Evolutionary conservation across 2,888 invertebrate species (phyloP).

Genomic region (Zeuzera pyrina): DNA sequence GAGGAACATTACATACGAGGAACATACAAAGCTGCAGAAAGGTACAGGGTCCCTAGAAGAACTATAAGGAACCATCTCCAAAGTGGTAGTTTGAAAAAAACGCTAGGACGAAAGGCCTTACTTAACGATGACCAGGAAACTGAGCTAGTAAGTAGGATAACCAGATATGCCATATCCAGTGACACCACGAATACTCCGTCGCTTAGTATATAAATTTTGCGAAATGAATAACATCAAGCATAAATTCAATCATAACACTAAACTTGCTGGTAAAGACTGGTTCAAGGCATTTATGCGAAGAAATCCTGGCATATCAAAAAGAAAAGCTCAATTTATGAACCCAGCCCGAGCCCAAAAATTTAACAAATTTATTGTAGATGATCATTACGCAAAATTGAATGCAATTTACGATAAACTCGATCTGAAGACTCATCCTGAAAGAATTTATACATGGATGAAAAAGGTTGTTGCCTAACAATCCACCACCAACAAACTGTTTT

Average conservation of each 20-base stretch:
- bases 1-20: conserved; percentile 16
- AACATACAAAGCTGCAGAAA: conserved; percentile 16
- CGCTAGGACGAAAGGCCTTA: conserved; percentile 17
- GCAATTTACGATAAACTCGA: conserved; percentile 4
- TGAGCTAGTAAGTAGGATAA: conserved; percentile 16
- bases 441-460: conserved; percentile 20
- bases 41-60: conserved; percentile 20
- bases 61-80: conserved; percentile 19
- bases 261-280: conserved; percentile 19
- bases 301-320: conserved; percentile 14
- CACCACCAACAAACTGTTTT: conserved; percentile 19
- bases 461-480: conserved; percentile 18
- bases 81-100: conserved; percentile 15
- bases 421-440: conserved; percentile 1
- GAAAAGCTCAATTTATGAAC: conserved; percentile 6
- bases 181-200: conserved; percentile 14
- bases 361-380: conserved; percentile 5
- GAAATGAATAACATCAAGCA: conserved; percentile 19
- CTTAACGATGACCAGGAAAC: conserved; percentile 17
- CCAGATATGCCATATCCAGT: conserved; percentile 13
- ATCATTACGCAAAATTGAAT: conserved; percentile 4
- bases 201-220: conserved; percentile 17
- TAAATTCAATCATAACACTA: conserved; percentile 11
- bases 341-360: conserved; percentile 8
- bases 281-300: conserved; percentile 18